Evolutionary conservation across 2,888 invertebrate species (phyloP).

Genomic region (Andrena dorsata): DNA sequence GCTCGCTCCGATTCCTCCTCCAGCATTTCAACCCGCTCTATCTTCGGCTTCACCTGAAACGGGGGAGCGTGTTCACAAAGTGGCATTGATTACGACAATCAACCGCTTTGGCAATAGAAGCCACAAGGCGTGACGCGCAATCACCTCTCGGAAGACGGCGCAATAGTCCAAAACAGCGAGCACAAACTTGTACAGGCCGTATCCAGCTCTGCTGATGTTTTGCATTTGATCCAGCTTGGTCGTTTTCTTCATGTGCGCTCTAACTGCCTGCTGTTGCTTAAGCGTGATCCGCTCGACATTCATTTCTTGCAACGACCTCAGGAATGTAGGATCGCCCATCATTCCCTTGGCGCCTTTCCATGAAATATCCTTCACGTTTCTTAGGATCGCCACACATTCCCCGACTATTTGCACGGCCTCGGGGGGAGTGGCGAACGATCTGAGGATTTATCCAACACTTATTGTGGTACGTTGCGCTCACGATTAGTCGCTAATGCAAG

Average conservation of each 20-base stretch:
- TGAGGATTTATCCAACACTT: slow-evolving; percentile 53
- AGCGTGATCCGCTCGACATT: slow-evolving; percentile 92
- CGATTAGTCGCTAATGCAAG: neutral
- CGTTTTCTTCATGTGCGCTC: slow-evolving; percentile 90
- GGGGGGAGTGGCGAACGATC: slow-evolving; percentile 96
- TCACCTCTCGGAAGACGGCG: slow-evolving; percentile 92
- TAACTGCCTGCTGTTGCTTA: slow-evolving; percentile 90
- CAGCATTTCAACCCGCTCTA: slow-evolving; percentile 92
- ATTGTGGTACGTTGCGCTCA: neutral
- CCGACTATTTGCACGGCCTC: slow-evolving; percentile 95
- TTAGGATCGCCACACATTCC: slow-evolving; percentile 95
- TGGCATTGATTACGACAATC: too few relatives aligned
- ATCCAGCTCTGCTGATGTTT: slow-evolving; percentile 93
- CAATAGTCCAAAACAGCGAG: slow-evolving; percentile 96
- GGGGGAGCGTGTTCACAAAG: too few relatives aligned
- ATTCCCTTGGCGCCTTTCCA: slow-evolving; percentile 97
- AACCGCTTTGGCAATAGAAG: too few relatives aligned
- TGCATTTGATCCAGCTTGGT: slow-evolving; percentile 94
- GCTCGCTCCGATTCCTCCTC: slow-evolving; percentile 89
- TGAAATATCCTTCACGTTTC: slow-evolving; percentile 93
- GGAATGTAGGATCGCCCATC: slow-evolving; percentile 96
- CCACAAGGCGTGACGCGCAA: neutral
- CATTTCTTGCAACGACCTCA: slow-evolving; percentile 93
- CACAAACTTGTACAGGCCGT: slow-evolving; percentile 93
- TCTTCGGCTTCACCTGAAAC: slow-evolving; percentile 89